Conservation (phyloP, 2,113 vertebrate species). For the Ramphastos sulfuratus region DNA sequence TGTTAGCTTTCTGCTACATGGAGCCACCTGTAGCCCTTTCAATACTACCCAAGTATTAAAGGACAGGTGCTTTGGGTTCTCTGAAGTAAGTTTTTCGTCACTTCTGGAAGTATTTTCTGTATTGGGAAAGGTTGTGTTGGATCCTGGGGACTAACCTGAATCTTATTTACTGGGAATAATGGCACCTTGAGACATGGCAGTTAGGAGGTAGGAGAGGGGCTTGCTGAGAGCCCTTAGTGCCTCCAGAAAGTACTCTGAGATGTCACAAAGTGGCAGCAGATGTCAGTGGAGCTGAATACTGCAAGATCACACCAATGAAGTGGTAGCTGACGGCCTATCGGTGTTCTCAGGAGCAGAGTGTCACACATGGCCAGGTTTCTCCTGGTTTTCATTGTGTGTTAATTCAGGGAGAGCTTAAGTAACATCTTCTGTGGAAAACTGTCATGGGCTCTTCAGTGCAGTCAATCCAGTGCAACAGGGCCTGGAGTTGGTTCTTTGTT, state of each 20-base stretch:
- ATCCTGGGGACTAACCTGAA: neutral
- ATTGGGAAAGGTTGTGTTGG: neutral
- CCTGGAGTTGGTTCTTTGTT: neutral
- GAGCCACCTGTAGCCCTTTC: neutral
- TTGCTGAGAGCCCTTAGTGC: neutral
- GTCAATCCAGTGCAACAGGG: neutral
- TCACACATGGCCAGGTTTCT: too few species aligned
- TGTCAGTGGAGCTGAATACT: neutral
- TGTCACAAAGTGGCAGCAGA: neutral
- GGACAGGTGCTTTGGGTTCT: neutral
- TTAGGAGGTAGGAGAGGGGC: neutral
- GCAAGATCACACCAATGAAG: accelerated
- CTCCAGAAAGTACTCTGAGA: neutral
- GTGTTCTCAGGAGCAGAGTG: too few species aligned
- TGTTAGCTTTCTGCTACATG: neutral
- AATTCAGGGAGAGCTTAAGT: neutral
- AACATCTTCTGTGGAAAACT: neutral
- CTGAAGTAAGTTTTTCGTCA: neutral
- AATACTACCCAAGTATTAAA: neutral
- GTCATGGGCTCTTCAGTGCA: neutral
- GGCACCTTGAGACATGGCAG: neutral
- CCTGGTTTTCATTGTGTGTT: accelerated
- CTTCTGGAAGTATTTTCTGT: neutral
- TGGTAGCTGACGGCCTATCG: neutral
- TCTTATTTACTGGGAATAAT: neutral